Conservation (phyloP, 2,113 vertebrate genomes). For the Lipophrys pholis region DNA sequence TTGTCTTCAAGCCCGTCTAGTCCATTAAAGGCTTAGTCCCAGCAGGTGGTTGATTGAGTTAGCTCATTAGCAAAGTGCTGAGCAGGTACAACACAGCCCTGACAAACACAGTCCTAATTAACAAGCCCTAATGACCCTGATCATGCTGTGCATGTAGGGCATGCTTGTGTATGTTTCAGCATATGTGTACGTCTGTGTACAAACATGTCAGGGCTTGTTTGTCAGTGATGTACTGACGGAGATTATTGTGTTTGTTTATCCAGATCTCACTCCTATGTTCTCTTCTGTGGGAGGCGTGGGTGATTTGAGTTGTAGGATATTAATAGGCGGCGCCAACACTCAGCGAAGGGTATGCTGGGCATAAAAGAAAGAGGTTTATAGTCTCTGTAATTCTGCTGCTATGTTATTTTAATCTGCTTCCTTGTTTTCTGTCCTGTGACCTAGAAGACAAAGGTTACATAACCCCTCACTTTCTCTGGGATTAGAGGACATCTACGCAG, state of each 20-base stretch:
- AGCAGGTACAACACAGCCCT: conserved; percentile 72
- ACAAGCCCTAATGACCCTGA: conserved; percentile 71
- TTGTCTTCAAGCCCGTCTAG: conserved; percentile 37
- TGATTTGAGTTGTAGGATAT: conserved; percentile 21
- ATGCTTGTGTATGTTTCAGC: conserved; percentile 18
- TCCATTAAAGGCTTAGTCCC: conserved; percentile 63
- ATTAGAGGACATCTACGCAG: conserved; percentile 38
- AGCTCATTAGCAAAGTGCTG: conserved; percentile 78
- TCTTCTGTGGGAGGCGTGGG: conserved; percentile 14
- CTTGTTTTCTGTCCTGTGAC: conserved; percentile 12
- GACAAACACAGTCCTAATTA: conserved; percentile 78
- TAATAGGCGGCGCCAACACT: conserved; percentile 8
- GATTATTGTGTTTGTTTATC: conserved; percentile 49
- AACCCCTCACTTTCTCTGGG: conserved; percentile 29
- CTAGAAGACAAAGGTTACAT: conserved; percentile 26
- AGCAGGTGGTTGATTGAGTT: conserved; percentile 77
- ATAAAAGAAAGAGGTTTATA: background rate
- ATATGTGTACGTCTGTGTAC: conserved; percentile 36
- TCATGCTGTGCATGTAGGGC: conserved; percentile 39
- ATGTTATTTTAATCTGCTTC: background rate
- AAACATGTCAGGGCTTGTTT: conserved; percentile 63
- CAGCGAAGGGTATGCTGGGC: background rate
- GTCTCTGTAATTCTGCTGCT: background rate
- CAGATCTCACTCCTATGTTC: conserved; percentile 6
- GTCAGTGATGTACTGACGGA: conserved; percentile 33